Base-by-base conservation (phyloP, 2,888 invertebrate species). In the Philereme vetulata region DNA sequence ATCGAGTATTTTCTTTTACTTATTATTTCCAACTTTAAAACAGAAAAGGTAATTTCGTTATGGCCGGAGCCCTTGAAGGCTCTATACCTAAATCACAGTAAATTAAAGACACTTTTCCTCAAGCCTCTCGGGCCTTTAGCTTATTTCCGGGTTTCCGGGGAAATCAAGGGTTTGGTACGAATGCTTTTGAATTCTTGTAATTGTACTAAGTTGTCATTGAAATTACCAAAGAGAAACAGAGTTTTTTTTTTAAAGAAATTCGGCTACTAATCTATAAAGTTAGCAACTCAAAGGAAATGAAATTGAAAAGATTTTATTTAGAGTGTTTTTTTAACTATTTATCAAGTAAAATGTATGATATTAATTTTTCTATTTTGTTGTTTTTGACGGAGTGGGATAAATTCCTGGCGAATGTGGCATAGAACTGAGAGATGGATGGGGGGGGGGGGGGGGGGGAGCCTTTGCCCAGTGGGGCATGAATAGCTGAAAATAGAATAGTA, bases 21-120 rank as follows among this genome's bases (percentile, higher is more conserved):
- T 61, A 65, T 55, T 50, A 65, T 55, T 50, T 38, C 32, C 10
- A 50, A 54, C 60, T 63, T 59, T 54, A 61, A 60, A 59, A 63
- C 54, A 52, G 50, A 55, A 63, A 63, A 63, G 57, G 59, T 60
- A 65, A 65, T 61, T 61, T 63, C 53, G 59, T 65, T 67, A 61
- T 59, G 51, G 56, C 40, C 58, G 62, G 56, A 62, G 55, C 55
- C 62, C 53, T 61, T 57, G 42, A 52, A 52, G 45, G 65, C 46
- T 60, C 56, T 64, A 62, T 58, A 49, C 60, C 44, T 63, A 65
- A 67, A 67, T 66, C 64, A 62, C 57, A 51, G 57, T 46, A 46
- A 63, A 63, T 68, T 61, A 54, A 49, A 50, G 63, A 64, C 54
- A 64, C 63, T 61, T 65, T 65, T 64, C 56, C 63, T 64, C 50